These are phyloP conservation scores for Hypomecis punctinalis DNA, from an alignment of 2,888 invertebrate genomes.

Conservation along the genomic window DNA sequence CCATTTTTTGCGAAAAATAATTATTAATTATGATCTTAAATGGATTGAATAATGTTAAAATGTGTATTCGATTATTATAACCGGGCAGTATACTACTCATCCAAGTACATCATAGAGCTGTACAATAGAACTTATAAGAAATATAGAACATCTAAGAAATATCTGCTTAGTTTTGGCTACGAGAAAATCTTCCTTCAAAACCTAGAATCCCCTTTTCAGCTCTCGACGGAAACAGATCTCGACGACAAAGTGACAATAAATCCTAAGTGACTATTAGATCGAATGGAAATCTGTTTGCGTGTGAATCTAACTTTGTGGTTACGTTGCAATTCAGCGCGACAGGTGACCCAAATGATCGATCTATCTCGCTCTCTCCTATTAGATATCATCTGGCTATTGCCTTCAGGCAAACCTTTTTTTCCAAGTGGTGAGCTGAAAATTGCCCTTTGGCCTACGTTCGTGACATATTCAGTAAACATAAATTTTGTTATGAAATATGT, in stretches of 20 bases:
- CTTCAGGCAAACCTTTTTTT: constrained; percentile 37
- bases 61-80: too few relatives aligned
- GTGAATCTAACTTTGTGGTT: constrained; percentile 49
- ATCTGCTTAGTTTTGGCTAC: neutral
- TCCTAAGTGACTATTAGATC: constrained; percentile 38
- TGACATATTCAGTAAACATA: constrained; percentile 44
- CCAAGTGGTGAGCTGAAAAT: constrained; percentile 42
- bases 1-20: too few relatives aligned
- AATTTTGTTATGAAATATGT: constrained; percentile 45
- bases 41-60: too few relatives aligned
- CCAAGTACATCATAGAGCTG: too few relatives aligned
- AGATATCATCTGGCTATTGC: constrained; percentile 33
- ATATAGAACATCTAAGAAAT: too few relatives aligned
- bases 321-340: constrained; percentile 59
- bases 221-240: constrained; percentile 8
- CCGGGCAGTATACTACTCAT: too few relatives aligned
- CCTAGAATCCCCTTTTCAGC: neutral
- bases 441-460: constrained; percentile 38
- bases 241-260: constrained; percentile 20
- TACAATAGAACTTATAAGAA: neutral
- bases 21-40: too few relatives aligned
- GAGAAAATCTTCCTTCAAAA: neutral
- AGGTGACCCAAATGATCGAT: constrained; percentile 58
- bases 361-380: constrained; percentile 32
- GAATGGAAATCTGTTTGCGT: constrained; percentile 46